Evolutionary conservation across 2,888 invertebrate species (phyloP), one percentile per base, ranked within the genome.

Genomic region (Phortica magna): DNA sequence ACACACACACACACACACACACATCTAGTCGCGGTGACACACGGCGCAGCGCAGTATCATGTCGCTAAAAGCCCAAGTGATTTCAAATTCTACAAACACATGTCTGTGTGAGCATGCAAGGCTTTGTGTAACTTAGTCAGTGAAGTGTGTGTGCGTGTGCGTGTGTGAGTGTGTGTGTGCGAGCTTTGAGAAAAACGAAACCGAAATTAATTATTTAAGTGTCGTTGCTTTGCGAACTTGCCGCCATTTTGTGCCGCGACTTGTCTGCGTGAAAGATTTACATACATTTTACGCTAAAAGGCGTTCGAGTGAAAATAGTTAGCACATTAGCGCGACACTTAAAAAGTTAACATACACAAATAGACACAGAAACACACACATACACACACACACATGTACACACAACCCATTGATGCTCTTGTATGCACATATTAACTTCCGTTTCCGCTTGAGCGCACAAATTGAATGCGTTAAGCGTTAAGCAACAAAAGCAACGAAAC

Each of bases 231-330:
- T 43, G 48, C 61, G 14, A 48, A 48, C 48, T 48, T 48, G 48
- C 10, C 17, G n/a, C 6, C 55, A 55, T 12, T 48, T 43, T 43
- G 19, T 48, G 0, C n/a, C 55, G n/a, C 70, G n/a, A 41, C 78
- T 74, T 80, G 78, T 75, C 83, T 65, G 80, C 80, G 80, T 80
- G 80, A 82, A 82, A 88, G 88, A 84, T 85, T 83, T 85, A 79
- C 68, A 75, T 85, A 79, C 68, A 75, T 75, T 75, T 75, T 70
- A 19, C 64, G 71, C 61, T 61, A 39, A 88, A 87, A 85, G 86
- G 88, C 86, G 86, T 88, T 87, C 89, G 78, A 88, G 84, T 84
- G 89, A 81, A 88, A 89, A 82, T 83, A 86, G 84, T 84, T 83
- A 82, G 80, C 87, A 83, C 84, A 84, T 86, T 87, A 85, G 83